Conservation (phyloP, 2,888 invertebrate species). For the Orgyia antiqua region DNA sequence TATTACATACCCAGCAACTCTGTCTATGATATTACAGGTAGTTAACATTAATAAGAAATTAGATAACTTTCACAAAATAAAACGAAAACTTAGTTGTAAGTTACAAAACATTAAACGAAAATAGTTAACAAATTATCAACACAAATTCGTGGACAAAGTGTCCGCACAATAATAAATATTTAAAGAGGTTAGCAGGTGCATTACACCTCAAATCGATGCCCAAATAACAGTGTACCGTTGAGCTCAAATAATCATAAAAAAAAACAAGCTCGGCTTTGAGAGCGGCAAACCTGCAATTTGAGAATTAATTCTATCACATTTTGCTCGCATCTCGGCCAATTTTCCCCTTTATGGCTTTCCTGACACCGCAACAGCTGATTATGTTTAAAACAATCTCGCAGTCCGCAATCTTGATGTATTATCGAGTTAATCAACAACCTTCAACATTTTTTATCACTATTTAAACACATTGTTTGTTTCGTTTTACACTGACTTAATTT, state of each 20-base stretch:
- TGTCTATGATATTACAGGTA: too few relatives aligned
- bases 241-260: conserved; percentile 51
- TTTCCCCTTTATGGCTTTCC: conserved; percentile 47
- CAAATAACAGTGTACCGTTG: conserved; percentile 59
- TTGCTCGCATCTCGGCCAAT: conserved; percentile 46
- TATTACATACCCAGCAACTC: too few relatives aligned
- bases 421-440: conserved; percentile 47
- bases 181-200: conserved; percentile 69
- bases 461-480: conserved; percentile 28
- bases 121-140: conserved; percentile 45
- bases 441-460: conserved; percentile 31
- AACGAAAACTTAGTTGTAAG: conserved; percentile 23
- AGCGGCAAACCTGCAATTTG: conserved; percentile 58
- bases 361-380: conserved; percentile 61
- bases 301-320: conserved; percentile 68
- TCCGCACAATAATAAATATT: conserved; percentile 63
- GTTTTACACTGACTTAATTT: conserved; percentile 8
- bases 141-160: conserved; percentile 36
- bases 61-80: conserved; percentile 11
- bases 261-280: conserved; percentile 39
- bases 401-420: conserved; percentile 47
- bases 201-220: conserved; percentile 59
- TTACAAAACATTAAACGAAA: conserved; percentile 33
- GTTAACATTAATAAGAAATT: too few relatives aligned
- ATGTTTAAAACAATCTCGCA: conserved; percentile 47